Percentiles rank a stretch among this genome's conserved stretches.
These are phyloP conservation scores for Drosophila phalerata DNA, from an alignment of 2,888 invertebrate genomes.

Conservation along the genomic window DNA sequence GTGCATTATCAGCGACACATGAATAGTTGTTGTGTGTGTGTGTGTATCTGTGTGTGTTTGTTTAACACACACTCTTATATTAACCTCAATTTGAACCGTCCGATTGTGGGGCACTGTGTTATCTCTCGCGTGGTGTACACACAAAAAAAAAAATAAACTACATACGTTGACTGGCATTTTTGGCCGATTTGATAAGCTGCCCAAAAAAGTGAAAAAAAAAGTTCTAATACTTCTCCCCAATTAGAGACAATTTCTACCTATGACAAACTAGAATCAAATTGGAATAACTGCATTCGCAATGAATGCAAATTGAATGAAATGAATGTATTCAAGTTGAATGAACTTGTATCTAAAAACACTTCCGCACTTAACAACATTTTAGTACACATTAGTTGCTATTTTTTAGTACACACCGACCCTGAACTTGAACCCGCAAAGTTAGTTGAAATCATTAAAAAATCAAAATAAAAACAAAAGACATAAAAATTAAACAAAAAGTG, in stretches of 20 bases:
- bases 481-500: conserved; percentile 33
- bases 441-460: conserved; percentile 64
- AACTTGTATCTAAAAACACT: conserved; percentile 46
- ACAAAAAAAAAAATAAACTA: conserved; percentile 35
- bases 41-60: conserved; percentile 29
- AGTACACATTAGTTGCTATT: conserved; percentile 32
- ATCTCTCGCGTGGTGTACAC: conserved; percentile 45
- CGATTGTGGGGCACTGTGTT: conserved; percentile 81
- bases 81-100: conserved; percentile 77
- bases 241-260: conserved; percentile 22
- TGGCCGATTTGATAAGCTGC: conserved; percentile 47
- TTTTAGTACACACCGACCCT: conserved; percentile 54
- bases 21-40: conserved; percentile 20
- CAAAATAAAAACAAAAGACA: conserved; percentile 1
- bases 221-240: neutral
- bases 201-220: neutral
- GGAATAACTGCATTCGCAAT: conserved; percentile 8
- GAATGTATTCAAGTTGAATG: conserved; percentile 59
- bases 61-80: conserved; percentile 60
- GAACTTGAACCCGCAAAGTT: conserved; percentile 69
- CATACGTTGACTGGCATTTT: conserved; percentile 65
- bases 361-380: conserved; percentile 55
- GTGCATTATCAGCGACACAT: conserved; percentile 73
- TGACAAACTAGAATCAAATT: neutral
- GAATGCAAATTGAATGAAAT: neutral